These are phyloP conservation scores for Dugesia japonica DNA, from an alignment of 2,888 invertebrate genomes.

Conservation along the genomic window DNA sequence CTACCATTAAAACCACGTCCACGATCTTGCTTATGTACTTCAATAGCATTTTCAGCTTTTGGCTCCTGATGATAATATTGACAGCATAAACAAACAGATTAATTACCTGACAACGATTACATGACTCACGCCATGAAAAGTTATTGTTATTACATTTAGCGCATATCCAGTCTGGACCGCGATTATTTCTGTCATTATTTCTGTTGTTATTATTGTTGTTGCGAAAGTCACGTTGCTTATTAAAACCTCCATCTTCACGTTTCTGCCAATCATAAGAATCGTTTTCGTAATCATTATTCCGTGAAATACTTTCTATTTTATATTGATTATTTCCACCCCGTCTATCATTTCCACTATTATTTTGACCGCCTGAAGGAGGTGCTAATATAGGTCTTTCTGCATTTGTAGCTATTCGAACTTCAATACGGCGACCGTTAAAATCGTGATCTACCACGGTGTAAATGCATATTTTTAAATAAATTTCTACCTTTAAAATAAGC, in stretches of 20 bases:
- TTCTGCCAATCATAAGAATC: background rate
- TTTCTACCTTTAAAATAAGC: constrained; percentile 28
- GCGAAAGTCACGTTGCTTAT: background rate
- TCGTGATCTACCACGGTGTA: constrained; percentile 26
- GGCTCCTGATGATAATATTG: no score
- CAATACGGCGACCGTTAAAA: constrained; percentile 20
- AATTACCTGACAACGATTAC: constrained; percentile 31
- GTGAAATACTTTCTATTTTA: constrained; percentile 16
- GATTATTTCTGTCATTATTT: background rate
- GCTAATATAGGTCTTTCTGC: constrained; percentile 24
- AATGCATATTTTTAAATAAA: background rate
- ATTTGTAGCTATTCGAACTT: constrained; percentile 31
- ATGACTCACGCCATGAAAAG: constrained; percentile 32
- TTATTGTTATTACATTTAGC: constrained; percentile 27
- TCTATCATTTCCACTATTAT: constrained; percentile 17
- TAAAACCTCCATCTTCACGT: background rate
- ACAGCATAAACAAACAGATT: no score
- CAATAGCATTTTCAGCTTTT: background rate
- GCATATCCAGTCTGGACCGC: constrained; percentile 30
- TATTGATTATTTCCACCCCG: constrained; percentile 24
- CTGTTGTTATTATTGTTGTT: background rate
- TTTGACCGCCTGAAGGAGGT: constrained; percentile 20
- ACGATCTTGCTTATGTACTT: background rate
- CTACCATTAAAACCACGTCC: constrained; percentile 5
- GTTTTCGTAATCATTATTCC: background rate